Evolutionary conservation across 2,888 invertebrate species (phyloP).

Genomic region (Tinea semifulvella): DNA sequence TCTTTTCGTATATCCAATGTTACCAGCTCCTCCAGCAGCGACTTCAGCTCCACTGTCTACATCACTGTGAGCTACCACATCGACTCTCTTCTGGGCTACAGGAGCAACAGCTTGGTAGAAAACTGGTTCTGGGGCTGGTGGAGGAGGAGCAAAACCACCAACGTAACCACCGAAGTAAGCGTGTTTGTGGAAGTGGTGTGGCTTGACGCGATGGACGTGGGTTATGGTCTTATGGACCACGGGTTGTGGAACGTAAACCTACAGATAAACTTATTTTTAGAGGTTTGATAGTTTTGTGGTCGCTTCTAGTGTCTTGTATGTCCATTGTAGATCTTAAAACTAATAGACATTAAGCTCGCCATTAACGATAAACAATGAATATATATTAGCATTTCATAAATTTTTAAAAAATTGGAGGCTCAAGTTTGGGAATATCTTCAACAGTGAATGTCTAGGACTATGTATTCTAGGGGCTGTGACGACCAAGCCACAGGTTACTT

Average conservation of each 20-base stretch:
- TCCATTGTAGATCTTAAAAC: too few species aligned
- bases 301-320: too few species aligned
- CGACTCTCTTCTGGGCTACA: constrained; percentile 40
- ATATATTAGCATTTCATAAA: too few species aligned
- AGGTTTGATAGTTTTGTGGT: too few species aligned
- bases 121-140: constrained; percentile 22
- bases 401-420: too few species aligned
- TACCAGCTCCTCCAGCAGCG: constrained; percentile 25
- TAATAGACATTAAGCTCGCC: too few species aligned
- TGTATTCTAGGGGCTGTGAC: too few species aligned
- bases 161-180: constrained; percentile 42
- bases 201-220: constrained; percentile 25
- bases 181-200: constrained; percentile 40
- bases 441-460: too few species aligned
- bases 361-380: too few species aligned
- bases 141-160: constrained; percentile 28
- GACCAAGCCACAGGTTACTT: too few species aligned
- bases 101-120: constrained; percentile 25
- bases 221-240: constrained; percentile 35
- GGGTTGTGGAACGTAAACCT: constrained; percentile 39
- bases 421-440: too few species aligned
- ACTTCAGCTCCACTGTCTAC: constrained; percentile 23
- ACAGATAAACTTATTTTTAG: constrained; percentile 19
- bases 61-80: constrained; percentile 32
- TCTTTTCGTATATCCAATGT: constrained; percentile 35